These are phyloP conservation scores for Periparus ater DNA, from an alignment of 2,797 vertebrate genomes.

Conservation along the genomic window DNA sequence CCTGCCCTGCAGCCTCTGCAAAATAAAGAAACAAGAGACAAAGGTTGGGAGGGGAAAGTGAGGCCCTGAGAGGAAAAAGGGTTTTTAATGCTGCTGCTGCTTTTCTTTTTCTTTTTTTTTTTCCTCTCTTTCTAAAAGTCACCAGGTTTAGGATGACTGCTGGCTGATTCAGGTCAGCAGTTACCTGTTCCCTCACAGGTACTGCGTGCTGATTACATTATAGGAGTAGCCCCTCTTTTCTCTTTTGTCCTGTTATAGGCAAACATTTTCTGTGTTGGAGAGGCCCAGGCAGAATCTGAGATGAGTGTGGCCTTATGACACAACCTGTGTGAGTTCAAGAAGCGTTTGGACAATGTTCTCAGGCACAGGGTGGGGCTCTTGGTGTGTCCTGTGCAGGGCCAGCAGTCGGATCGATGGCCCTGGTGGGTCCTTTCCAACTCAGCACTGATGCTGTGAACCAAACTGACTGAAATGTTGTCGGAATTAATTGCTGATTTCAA, in stretches of 20 bases:
- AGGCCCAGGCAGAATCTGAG: not conserved
- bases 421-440: not conserved
- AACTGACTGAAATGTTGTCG: not conserved
- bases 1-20: conserved; percentile 47
- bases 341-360: not conserved
- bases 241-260: not conserved
- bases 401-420: not conserved
- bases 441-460: not conserved
- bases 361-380: not conserved
- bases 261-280: not conserved
- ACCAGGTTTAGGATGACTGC: not conserved
- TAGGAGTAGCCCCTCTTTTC: not conserved
- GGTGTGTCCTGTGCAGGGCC: not conserved
- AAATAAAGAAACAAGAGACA: conserved; percentile 61
- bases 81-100: not conserved
- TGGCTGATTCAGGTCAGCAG: not conserved
- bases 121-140: not conserved
- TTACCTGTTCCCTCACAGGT: not conserved
- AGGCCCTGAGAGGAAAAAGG: conserved; percentile 43
- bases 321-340: not conserved
- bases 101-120: not conserved
- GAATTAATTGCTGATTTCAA: not conserved
- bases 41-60: conserved; percentile 64
- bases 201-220: rapidly evolving
- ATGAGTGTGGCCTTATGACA: not conserved